phyloP scores from a whole-genome alignment of 2,888 invertebrate genomes.

The Diarsia mendica region DNA sequence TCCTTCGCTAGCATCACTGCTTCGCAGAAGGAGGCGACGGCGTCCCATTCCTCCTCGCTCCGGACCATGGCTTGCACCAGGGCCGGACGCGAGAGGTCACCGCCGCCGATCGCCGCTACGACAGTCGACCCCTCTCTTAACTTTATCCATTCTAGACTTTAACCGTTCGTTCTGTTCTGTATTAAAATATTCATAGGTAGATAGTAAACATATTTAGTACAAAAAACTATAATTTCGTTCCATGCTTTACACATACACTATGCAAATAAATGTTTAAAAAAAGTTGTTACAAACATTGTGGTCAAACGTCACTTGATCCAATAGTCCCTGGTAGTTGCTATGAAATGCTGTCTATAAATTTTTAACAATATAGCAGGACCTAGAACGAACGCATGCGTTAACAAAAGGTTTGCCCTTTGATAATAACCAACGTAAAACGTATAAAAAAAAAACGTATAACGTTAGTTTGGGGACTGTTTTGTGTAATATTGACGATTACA shows the following conservation, averaged over 20 bases:
- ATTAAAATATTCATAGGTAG: neutral
- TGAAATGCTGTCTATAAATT: constrained; percentile 10
- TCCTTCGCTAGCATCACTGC: no score
- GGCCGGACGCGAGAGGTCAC: no score
- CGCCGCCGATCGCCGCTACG: no score
- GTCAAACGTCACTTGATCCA: neutral
- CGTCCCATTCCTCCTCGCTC: no score
- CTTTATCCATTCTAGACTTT: neutral
- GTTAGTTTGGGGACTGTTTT: no score
- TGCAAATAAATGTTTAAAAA: constrained; percentile 7
- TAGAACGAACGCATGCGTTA: neutral
- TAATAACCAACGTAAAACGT: no score
- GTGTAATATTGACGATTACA: neutral
- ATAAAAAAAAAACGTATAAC: no score
- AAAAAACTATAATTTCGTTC: neutral
- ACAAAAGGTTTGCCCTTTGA: no score
- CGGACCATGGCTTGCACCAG: no score
- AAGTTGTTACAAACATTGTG: neutral
- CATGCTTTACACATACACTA: neutral
- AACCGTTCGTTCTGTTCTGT: neutral
- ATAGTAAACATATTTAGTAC: neutral
- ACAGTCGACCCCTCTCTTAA: neutral
- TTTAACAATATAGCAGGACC: constrained; percentile 6
- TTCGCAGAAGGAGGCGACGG: no score
- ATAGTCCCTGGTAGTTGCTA: neutral